Percentiles rank a stretch among this genome's conserved stretches.
These are phyloP conservation scores for Pollenia angustigena DNA, from an alignment of 2,888 invertebrate species.

Conservation along the genomic window DNA sequence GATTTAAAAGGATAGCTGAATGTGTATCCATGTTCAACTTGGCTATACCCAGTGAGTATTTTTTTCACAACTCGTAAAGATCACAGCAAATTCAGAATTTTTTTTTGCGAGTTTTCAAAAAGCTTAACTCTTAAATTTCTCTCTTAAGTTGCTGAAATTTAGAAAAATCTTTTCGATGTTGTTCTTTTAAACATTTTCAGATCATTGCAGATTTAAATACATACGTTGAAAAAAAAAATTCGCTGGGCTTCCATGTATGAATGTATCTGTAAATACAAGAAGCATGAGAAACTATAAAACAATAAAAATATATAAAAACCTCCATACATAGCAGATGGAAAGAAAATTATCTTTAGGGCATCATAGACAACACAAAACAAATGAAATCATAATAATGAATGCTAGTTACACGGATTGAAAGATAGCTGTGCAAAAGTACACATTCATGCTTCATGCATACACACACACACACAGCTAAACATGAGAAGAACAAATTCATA, in stretches of 20 bases:
- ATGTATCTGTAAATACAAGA: not conserved
- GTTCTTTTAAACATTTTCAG: too few species aligned
- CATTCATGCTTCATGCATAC: not conserved
- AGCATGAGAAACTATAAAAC: slow-evolving; percentile 25
- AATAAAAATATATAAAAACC: slow-evolving; percentile 24
- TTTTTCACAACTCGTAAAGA: not conserved
- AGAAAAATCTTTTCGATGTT: too few species aligned
- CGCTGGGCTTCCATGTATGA: not conserved
- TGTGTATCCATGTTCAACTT: not conserved
- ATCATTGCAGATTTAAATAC: too few species aligned
- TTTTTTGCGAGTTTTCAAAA: too few species aligned
- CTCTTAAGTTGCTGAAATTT: too few species aligned
- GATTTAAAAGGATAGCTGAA: slow-evolving; percentile 2
- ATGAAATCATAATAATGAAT: slow-evolving; percentile 65
- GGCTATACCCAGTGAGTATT: not conserved
- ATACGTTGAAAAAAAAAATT: too few species aligned
- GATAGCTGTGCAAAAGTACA: slow-evolving; percentile 32
- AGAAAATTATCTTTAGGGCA: slow-evolving; percentile 61
- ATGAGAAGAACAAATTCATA: slow-evolving; percentile 21
- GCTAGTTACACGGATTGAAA: slow-evolving; percentile 47
- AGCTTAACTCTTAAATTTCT: too few species aligned
- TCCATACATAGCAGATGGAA: slow-evolving; percentile 21
- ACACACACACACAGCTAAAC: not conserved
- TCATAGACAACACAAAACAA: slow-evolving; percentile 60
- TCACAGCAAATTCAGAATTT: too few species aligned